Percentiles rank a stretch among this genome's conserved stretches.
Evolutionary conservation across 2,888 invertebrate species (phyloP).

Genomic region (Metalampra italica): DNA sequence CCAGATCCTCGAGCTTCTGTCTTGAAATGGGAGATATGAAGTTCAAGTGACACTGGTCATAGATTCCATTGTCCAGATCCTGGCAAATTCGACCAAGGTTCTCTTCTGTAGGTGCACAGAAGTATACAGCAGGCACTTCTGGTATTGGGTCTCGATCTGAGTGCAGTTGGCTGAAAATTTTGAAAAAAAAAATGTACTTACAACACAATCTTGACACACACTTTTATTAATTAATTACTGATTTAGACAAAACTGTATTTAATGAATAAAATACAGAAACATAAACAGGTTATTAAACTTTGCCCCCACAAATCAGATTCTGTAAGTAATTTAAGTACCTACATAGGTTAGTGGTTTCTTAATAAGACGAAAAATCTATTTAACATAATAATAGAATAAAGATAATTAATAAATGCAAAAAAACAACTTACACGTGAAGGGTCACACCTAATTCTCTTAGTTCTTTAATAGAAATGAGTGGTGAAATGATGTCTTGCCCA

Average conservation of each 20-base stretch:
- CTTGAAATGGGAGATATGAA: slow-evolving; percentile 97
- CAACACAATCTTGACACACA: too few species aligned
- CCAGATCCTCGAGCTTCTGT: slow-evolving; percentile 96
- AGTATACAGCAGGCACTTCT: slow-evolving; percentile 99
- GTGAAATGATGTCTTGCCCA: slow-evolving; percentile 99
- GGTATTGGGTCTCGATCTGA: slow-evolving; percentile 95
- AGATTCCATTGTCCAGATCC: slow-evolving; percentile 91
- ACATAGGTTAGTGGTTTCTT: too few species aligned
- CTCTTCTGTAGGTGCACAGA: slow-evolving; percentile 97
- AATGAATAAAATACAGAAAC: too few species aligned
- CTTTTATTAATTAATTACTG: too few species aligned
- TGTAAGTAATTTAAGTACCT: not conserved
- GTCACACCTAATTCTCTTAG: slow-evolving; percentile 97
- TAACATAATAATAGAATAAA: too few species aligned
- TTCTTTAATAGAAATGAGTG: slow-evolving; percentile 96
- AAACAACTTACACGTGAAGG: slow-evolving; percentile 91
- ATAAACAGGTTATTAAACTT: not conserved
- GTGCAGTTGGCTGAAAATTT: slow-evolving; percentile 85
- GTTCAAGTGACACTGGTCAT: slow-evolving; percentile 97
- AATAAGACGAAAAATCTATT: too few species aligned
- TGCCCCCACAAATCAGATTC: not conserved
- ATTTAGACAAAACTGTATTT: too few species aligned
- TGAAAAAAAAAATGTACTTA: not conserved
- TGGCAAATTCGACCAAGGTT: slow-evolving; percentile 96
- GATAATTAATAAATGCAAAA: not conserved